Conservation (phyloP, 2,888 invertebrate species). For the Ennomos fuscantarius region DNA sequence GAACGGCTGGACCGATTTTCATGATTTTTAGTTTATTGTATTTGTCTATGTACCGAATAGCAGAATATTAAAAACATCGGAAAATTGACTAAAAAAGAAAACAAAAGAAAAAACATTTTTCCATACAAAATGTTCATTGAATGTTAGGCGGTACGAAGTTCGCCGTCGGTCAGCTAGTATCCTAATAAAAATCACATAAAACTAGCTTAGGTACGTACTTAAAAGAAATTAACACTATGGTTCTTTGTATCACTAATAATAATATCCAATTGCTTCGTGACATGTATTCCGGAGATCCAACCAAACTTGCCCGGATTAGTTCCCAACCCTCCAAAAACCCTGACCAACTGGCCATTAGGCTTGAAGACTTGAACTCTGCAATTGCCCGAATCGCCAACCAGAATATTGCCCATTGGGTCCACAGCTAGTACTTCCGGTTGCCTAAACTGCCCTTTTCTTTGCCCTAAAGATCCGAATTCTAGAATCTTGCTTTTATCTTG, state of each 20-base stretch:
- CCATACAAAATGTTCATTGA: too few species aligned
- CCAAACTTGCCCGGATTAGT: conserved; percentile 82
- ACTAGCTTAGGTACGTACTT: not conserved
- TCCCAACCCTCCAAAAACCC: conserved; percentile 86
- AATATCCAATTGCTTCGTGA: conserved; percentile 86
- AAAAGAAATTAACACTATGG: conserved; percentile 75
- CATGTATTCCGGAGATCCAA: conserved; percentile 89
- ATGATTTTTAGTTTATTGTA: too few species aligned
- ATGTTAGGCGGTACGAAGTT: too few species aligned
- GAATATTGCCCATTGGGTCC: conserved; percentile 89
- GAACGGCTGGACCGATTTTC: too few species aligned
- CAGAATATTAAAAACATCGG: too few species aligned
- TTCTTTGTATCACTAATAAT: conserved; percentile 87
- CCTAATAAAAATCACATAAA: too few species aligned
- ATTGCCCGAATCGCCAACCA: conserved; percentile 92
- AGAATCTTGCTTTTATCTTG: conserved; percentile 80
- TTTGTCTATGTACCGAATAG: too few species aligned
- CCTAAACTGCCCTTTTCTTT: conserved; percentile 88
- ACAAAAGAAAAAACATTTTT: too few species aligned
- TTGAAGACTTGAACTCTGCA: conserved; percentile 91
- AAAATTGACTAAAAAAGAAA: too few species aligned
- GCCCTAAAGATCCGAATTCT: conserved; percentile 88
- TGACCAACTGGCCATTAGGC: conserved; percentile 88
- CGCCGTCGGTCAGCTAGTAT: too few species aligned
- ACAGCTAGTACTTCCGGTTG: conserved; percentile 90